These are phyloP conservation scores for Jaculus jaculus DNA, from an alignment of 2,113 vertebrate genomes.

Conservation along the genomic window DNA sequence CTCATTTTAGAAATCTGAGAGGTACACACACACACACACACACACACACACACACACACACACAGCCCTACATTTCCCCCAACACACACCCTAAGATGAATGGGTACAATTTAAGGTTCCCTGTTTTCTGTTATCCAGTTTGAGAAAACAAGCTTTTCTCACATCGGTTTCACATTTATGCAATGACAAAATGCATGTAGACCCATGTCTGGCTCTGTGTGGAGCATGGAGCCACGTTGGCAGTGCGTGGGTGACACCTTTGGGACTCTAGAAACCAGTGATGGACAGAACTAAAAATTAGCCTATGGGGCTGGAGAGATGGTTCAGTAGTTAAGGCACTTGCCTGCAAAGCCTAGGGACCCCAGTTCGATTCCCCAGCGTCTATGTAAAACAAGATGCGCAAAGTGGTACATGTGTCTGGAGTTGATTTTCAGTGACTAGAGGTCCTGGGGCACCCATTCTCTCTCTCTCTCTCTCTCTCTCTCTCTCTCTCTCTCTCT, in stretches of 20 bases:
- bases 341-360: too few relatives aligned
- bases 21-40: neutral
- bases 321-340: too few relatives aligned
- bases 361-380: neutral
- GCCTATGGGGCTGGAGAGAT: too few relatives aligned
- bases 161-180: neutral
- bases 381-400: too few relatives aligned
- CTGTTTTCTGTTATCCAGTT: neutral
- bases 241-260: neutral
- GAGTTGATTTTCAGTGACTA: too few relatives aligned
- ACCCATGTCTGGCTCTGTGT: neutral
- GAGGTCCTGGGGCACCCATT: too few relatives aligned
- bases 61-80: neutral
- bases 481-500: too few relatives aligned
- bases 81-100: too few relatives aligned
- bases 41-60: neutral
- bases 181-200: neutral
- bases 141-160: neutral
- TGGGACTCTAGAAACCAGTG: neutral
- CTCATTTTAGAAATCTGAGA: conserved; percentile 39
- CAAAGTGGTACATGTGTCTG: too few relatives aligned
- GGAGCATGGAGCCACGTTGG: neutral
- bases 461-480: too few relatives aligned
- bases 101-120: too few relatives aligned
- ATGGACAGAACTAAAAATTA: neutral